Evolutionary conservation across 1,140 invertebrate genomes (phyloP), one percentile per base, ranked within the genome.

Genomic region (Zophobas morio): DNA sequence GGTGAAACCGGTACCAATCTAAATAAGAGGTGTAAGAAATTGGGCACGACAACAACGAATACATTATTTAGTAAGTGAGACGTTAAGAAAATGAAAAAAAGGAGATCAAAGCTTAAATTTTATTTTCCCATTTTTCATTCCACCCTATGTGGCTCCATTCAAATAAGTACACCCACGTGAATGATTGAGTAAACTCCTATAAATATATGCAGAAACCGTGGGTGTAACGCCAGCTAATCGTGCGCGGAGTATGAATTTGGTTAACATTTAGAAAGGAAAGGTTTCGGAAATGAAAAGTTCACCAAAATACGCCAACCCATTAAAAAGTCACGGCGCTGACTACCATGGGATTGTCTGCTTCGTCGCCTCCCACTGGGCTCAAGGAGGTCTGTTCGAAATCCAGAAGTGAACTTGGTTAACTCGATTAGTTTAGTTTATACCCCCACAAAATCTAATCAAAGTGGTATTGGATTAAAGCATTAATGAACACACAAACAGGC

Each of bases 321-420:
- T 51, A 51, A 51, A 2, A 2, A 51, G 6, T 51, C n/a, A 51
- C 49, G 3, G 20, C 39, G 8, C 3, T 40, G 37, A 63, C n/a
- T 39, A 63, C 39, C 36, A 63, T 37, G 57, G 57, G 57, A 66
- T 42, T 40, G 60, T 66, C 56, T 39, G 39, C 20, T 66, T 8
- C 35, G 35, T 36, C 56, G 37, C 20, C 39, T 36, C 39, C 60
- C 20, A 40, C 20, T n/a, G 60, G 8, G 60, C 39, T 66, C 37
- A 73, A 73, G 36, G 33, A 39, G 54, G 49, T 39, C 49, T 56
- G 51, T 53, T 73, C 54, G 71, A 56, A 36, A 54, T 54, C 54
- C 51, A 73, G 71, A 73, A 53, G 54, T 73, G 71, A 73, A 73
- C 71, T 73, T 54, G 49, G 71, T 73, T 73, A 73, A 73, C 71